phyloP scores from a whole-genome alignment of 2,888 invertebrate genomes.

The Drosophila macrothrix region DNA sequence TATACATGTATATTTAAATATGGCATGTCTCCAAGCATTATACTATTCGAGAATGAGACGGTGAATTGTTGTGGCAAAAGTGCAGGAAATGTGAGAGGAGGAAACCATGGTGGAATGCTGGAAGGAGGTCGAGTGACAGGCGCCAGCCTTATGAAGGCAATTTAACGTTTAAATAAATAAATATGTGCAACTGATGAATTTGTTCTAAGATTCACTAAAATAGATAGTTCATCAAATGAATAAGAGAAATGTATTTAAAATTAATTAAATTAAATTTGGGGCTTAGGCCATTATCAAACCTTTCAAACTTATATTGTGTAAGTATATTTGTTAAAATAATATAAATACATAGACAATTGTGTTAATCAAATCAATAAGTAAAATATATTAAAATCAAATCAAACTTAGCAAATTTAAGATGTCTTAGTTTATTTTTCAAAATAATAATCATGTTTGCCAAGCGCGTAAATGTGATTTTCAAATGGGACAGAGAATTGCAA shows the following conservation, averaged over 20 bases:
- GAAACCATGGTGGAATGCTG: background rate
- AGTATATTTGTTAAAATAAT: background rate
- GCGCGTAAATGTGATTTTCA: no score
- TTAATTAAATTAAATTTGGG: no score
- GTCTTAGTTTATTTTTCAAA: background rate
- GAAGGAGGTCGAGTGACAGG: background rate
- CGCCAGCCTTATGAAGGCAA: constrained; percentile 20
- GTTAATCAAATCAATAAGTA: background rate
- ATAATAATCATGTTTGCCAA: no score
- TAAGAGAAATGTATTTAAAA: background rate
- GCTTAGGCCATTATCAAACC: no score
- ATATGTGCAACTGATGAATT: background rate
- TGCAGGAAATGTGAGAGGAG: constrained; percentile 17
- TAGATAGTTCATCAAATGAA: background rate
- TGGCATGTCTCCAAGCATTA: constrained; percentile 35
- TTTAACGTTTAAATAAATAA: background rate
- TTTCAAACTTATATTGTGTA: no score
- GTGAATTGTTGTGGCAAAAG: constrained; percentile 21
- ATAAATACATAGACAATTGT: background rate
- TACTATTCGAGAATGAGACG: constrained; percentile 24
- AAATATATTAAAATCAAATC: background rate
- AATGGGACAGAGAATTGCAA: background rate
- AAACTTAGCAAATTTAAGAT: background rate
- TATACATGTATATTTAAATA: constrained; percentile 9
- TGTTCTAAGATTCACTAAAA: background rate